Percentiles rank a stretch among this genome's conserved stretches.
Evolutionary conservation across 2,888 invertebrate genomes (phyloP).

Genomic region (Cyrtodaria siliqua): DNA sequence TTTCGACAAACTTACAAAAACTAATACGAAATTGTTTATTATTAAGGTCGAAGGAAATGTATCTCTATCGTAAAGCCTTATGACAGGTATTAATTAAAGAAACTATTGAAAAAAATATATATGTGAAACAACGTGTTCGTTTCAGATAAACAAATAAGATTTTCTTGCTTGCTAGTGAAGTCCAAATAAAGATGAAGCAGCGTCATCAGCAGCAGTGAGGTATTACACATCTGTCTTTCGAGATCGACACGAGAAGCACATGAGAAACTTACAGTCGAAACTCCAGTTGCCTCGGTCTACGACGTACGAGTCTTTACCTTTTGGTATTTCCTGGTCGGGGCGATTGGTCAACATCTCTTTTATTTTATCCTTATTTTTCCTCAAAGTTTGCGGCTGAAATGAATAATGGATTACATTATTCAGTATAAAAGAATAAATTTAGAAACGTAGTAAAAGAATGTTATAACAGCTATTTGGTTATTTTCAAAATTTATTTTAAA

Average conservation of each 20-base stretch:
- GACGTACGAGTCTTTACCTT: constrained; percentile 88
- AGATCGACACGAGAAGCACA: constrained; percentile 79
- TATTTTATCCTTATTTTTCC: constrained; percentile 85
- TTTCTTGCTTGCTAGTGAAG: no score
- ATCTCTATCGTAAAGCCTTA: no score
- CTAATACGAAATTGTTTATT: no score
- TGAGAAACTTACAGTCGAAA: constrained; percentile 87
- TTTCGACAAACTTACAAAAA: no score
- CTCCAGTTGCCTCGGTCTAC: constrained; percentile 87
- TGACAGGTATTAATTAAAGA: no score
- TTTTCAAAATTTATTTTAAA: no score
- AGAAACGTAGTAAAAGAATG: no score
- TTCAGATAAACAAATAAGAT: not conserved
- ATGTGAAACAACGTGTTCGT: no score
- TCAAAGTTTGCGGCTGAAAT: constrained; percentile 82
- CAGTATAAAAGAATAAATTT: not conserved
- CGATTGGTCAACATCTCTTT: constrained; percentile 74
- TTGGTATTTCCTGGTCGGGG: constrained; percentile 87
- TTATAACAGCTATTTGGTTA: no score
- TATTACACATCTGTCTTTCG: constrained; percentile 72
- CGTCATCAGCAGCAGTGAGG: not conserved
- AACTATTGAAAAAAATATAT: no score
- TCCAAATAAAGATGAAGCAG: not conserved
- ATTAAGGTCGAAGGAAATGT: no score
- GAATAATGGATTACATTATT: not conserved